These are phyloP conservation scores for Caenorhabditis sulstoni DNA, from an alignment of 2,888 invertebrate species.

Conservation along the genomic window DNA sequence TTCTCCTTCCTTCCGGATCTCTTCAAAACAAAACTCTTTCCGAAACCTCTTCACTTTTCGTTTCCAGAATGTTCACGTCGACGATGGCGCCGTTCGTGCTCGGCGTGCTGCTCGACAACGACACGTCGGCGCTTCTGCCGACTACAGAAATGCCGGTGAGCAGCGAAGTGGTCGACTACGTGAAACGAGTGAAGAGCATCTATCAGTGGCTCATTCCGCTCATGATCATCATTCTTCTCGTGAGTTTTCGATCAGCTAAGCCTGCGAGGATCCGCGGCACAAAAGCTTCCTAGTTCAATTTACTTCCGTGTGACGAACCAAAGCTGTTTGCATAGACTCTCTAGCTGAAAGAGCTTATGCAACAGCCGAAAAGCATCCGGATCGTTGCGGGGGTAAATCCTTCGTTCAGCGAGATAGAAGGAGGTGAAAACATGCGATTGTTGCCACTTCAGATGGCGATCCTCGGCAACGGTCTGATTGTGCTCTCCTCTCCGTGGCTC, in stretches of 20 bases:
- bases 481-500: conserved; percentile 74
- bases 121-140: conserved; percentile 3
- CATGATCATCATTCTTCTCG: conserved; percentile 75
- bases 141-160: conserved; percentile 31
- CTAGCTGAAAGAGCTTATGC: no score
- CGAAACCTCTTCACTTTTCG: conserved; percentile 7
- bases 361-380: no score
- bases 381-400: no score
- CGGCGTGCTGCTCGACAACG: conserved; percentile 34
- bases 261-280: no score
- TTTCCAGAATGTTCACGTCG: conserved; percentile 41
- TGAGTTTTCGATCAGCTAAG: conserved; percentile 45
- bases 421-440: no score
- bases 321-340: no score
- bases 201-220: conserved; percentile 75
- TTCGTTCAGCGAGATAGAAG: not conserved
- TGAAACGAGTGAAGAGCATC: conserved; percentile 58
- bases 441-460: conserved; percentile 72
- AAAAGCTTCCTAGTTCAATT: conserved; percentile 3
- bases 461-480: conserved; percentile 76
- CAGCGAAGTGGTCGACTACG: conserved; percentile 40
- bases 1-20: not conserved
- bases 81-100: conserved; percentile 32
- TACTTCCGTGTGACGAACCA: not conserved
- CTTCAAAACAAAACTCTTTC: conserved; percentile 7